Evolutionary conservation across 2,797 vertebrate genomes (phyloP).

Genomic region (Tokudaia muenninki): DNA sequence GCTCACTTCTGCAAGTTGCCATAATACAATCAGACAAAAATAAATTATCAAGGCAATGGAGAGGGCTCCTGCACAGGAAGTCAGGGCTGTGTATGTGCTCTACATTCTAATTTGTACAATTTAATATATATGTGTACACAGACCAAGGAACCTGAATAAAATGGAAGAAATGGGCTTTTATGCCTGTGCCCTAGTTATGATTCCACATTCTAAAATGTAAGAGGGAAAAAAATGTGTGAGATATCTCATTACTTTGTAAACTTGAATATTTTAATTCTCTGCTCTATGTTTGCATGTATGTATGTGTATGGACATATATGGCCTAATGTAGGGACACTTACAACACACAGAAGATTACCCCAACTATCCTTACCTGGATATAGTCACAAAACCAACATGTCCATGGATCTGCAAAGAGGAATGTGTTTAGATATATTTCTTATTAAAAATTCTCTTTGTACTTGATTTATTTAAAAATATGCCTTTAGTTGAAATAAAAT

Average conservation of each 20-base stretch:
- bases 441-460: slow-evolving; percentile 19
- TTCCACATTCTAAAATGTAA: neutral
- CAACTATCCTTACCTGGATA: neutral
- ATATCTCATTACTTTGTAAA: neutral
- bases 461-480: neutral
- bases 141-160: neutral
- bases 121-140: neutral
- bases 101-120: slow-evolving; percentile 4
- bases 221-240: neutral
- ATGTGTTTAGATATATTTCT: neutral
- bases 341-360: neutral
- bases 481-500: neutral
- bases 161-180: neutral
- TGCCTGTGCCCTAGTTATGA: neutral
- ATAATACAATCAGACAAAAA: neutral
- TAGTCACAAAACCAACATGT: slow-evolving; percentile 23
- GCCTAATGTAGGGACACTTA: neutral
- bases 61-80: neutral
- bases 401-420: neutral
- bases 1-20: neutral
- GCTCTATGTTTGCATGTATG: neutral
- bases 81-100: neutral
- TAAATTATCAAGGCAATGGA: neutral
- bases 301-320: neutral
- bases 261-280: neutral